Evolutionary conservation across 2,113 vertebrate species (phyloP).

Genomic region (Chlorodrepanis virens): DNA sequence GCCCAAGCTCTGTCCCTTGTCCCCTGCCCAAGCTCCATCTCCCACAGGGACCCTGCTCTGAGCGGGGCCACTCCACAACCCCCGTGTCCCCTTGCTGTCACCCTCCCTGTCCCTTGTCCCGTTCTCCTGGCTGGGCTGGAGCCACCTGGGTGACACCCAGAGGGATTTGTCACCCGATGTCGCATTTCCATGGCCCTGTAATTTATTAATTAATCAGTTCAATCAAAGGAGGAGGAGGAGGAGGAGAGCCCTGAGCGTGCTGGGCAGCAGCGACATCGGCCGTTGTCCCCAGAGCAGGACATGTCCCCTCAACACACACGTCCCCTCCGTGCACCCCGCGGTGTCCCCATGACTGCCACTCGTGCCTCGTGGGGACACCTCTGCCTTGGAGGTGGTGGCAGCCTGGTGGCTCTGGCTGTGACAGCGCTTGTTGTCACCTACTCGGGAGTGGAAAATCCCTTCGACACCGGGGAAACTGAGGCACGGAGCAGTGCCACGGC

Average conservation of each 20-base stretch:
- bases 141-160: background rate
- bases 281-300: background rate
- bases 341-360: background rate
- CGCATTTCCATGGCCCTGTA: background rate
- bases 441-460: background rate
- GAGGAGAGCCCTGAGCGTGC: background rate
- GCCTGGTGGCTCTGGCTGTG: background rate
- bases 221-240: background rate
- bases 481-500: background rate
- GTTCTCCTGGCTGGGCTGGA: background rate
- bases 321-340: background rate
- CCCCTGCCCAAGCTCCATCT: no score
- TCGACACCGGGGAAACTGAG: background rate
- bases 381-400: background rate
- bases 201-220: background rate
- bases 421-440: background rate
- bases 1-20: background rate
- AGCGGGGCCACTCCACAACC: rapidly evolving
- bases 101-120: background rate
- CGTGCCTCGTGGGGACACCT: background rate
- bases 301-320: background rate
- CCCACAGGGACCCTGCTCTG: background rate
- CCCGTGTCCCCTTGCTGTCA: background rate
- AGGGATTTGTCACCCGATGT: background rate
- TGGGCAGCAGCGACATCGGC: background rate